Evolutionary conservation across 2,797 vertebrate species (phyloP), one percentile per base, ranked within the genome.

Genomic region (Malurus leucopterus): DNA sequence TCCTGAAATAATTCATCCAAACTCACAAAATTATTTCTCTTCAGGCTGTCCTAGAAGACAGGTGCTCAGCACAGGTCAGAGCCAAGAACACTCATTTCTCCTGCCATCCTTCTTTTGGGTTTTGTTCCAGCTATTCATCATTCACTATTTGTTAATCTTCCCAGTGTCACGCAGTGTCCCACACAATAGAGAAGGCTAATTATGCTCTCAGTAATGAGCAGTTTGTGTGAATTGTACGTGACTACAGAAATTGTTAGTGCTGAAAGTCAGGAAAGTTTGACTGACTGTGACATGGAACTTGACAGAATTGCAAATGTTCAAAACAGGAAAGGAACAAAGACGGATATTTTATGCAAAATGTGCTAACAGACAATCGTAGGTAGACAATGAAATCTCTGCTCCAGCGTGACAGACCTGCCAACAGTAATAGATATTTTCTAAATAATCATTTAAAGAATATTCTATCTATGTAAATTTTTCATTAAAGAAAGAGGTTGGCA

Each of bases 181-280:
- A 57, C 8, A 8, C 1, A 13, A 89, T 41, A 44, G 69, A 64
- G 67, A n/a, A 27, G 53, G 79, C 67, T 92, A 92, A 89, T 95
- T 93, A 78, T 2, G 10, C 44, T 77, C 83, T 58, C 73, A 61
- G 9, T 84, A 77, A 93, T 20, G 50, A 95, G 71, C 53, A 41
- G 53, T 70, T 80, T 72, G 50, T 75, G 44, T 50, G 79, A 92
- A 38, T 47, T n/a, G 44, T 67, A 64, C 30, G 15, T 26, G 50
- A 63, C 63, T 78, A 49, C 53, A 84, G 70, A 65, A 61, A 80
- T 7, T 62, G 32, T n/a, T 82, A 73, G 41, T 41, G 63, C 53
- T 85, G 40, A 57, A 81, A 92, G 91, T 86, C 91, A 68, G 41
- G 53, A 13, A 78, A 70, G 15, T 91, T 73, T 84, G 83, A 80